These are phyloP conservation scores for Drosophila colorata DNA, from an alignment of 2,888 invertebrate species.

Conservation along the genomic window DNA sequence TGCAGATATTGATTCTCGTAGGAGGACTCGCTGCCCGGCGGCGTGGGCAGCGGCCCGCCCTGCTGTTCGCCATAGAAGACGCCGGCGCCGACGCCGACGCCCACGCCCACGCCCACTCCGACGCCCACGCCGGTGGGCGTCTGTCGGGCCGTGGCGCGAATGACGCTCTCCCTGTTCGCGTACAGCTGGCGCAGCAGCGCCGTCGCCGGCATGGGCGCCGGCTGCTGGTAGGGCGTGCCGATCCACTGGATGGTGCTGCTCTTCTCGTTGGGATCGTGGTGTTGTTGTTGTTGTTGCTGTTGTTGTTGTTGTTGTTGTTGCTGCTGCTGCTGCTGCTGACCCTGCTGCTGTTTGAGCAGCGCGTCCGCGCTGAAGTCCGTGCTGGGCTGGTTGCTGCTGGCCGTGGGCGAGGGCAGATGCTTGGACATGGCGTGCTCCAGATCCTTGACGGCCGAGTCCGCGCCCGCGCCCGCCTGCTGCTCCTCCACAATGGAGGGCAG, in stretches of 20 bases:
- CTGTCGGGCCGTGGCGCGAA: conserved; percentile 91
- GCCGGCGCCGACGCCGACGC: conserved; percentile 9
- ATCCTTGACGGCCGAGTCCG: conserved; percentile 88
- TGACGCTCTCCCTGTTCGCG: conserved; percentile 97
- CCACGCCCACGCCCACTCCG: not conserved
- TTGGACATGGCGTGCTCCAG: conserved; percentile 98
- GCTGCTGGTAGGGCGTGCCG: conserved; percentile 90
- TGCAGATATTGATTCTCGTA: conserved; percentile 88
- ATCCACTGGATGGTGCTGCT: conserved; percentile 96
- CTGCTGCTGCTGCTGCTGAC: conserved; percentile 87
- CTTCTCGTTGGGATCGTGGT: conserved; percentile 86
- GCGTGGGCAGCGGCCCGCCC: conserved; percentile 92
- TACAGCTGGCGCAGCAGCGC: conserved; percentile 95
- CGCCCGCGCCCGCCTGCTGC: conserved; percentile 52
- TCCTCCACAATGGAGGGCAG: conserved; percentile 84
- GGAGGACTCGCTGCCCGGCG: conserved; percentile 93
- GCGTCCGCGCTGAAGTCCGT: conserved; percentile 96
- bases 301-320: conserved; percentile 88
- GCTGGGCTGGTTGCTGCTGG: conserved; percentile 86
- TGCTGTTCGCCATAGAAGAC: conserved; percentile 86
- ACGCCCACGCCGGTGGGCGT: conserved; percentile 76
- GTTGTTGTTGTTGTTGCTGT: conserved; percentile 87
- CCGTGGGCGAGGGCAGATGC: conserved; percentile 90
- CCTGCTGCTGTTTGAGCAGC: conserved; percentile 89
- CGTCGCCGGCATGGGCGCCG: conserved; percentile 91